Conservation (phyloP, 2,797 vertebrate genomes). For the Anguilla megastoma region DNA sequence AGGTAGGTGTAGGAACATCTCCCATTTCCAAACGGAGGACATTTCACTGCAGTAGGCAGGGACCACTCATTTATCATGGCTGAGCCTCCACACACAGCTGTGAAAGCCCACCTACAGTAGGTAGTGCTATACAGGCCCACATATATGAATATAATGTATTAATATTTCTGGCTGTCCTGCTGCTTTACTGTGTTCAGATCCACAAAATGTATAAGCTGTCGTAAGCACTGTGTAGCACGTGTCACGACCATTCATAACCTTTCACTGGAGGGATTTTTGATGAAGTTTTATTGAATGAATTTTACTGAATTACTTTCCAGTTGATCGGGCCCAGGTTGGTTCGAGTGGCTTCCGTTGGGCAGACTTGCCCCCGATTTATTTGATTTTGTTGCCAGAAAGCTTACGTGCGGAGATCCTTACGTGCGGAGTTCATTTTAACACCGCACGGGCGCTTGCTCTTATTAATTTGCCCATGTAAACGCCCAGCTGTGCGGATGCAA, state of each 20-base stretch:
- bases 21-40: neutral
- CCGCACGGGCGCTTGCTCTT: neutral
- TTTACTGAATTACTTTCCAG: neutral
- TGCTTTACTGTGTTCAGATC: no score
- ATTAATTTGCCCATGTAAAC: neutral
- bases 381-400: neutral
- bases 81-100: no score
- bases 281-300: no score
- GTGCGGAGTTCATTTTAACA: neutral
- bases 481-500: neutral
- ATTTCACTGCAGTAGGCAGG: neutral
- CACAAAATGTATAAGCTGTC: no score
- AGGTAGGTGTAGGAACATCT: slow-evolving; percentile 47
- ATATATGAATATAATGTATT: no score
- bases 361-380: neutral
- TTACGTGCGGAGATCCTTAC: no score
- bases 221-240: neutral
- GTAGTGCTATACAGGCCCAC: no score
- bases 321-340: neutral
- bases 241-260: neutral
- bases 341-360: neutral
- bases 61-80: neutral
- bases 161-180: no score
- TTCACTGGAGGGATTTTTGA: neutral
- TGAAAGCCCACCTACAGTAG: no score